Conservation (phyloP, 2,888 invertebrate genomes). For the Pherbina coryleti region DNA sequence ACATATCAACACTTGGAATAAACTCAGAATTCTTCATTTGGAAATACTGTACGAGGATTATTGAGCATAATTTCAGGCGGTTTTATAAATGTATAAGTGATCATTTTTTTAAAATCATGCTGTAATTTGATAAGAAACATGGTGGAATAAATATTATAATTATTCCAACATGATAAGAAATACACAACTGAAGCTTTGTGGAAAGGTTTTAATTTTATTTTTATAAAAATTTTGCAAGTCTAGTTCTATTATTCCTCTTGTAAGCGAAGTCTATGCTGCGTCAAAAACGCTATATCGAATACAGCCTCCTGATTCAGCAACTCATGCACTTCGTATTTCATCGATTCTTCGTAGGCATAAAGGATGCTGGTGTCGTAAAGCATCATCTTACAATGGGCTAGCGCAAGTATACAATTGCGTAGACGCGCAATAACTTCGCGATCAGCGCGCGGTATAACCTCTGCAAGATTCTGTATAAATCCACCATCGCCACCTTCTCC, state of each 20-base stretch:
- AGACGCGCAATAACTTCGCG: constrained; percentile 90
- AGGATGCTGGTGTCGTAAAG: constrained; percentile 92
- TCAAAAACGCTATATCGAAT: constrained; percentile 84
- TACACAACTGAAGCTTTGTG: no score
- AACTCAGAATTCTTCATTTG: no score
- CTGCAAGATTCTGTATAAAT: constrained; percentile 82
- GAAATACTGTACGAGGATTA: no score
- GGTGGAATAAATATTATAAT: no score
- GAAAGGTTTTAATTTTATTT: no score
- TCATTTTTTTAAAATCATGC: no score
- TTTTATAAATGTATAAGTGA: no score
- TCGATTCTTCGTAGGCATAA: constrained; percentile 91
- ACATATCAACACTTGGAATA: no score
- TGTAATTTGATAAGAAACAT: no score
- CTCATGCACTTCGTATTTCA: constrained; percentile 83
- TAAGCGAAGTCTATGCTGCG: constrained; percentile 78
- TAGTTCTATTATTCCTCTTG: constrained; percentile 46
- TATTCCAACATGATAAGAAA: no score
- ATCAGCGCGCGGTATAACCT: constrained; percentile 78
- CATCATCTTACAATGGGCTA: constrained; percentile 89
- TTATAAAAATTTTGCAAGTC: background rate
- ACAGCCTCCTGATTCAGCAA: constrained; percentile 87
- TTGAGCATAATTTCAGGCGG: no score
- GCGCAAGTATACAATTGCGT: constrained; percentile 88
- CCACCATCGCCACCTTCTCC: constrained; percentile 78